Percentiles rank a stretch among this genome's conserved stretches.
Evolutionary conservation across 2,113 vertebrate species (phyloP).

Genomic region (Cebus imitator): DNA sequence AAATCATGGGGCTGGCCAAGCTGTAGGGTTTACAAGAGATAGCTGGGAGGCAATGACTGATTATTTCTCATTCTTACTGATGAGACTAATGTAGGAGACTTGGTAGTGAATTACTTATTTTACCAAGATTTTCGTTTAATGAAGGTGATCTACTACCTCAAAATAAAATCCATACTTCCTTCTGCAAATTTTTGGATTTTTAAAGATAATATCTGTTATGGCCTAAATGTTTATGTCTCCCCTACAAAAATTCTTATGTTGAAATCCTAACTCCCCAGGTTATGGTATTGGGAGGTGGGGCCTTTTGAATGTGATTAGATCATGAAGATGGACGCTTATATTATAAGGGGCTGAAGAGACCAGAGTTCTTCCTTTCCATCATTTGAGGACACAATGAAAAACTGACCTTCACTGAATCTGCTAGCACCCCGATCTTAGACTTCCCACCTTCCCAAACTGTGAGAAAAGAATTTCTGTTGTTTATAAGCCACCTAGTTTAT

Average conservation of each 20-base stretch:
- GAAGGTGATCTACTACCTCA: not conserved
- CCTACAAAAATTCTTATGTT: not conserved
- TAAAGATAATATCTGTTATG: not conserved
- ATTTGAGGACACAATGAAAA: not conserved
- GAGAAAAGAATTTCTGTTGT: not conserved
- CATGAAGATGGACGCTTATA: too few species aligned
- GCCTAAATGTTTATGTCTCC: not conserved
- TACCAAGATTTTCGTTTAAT: conserved; percentile 7
- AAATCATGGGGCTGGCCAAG: not conserved
- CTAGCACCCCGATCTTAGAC: not conserved
- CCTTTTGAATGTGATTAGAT: not conserved
- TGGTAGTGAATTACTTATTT: conserved; percentile 5
- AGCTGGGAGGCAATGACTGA: not conserved
- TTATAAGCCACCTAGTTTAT: not conserved
- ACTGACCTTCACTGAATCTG: not conserved
- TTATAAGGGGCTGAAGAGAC: not conserved
- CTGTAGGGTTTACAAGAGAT: not conserved
- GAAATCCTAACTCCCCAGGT: not conserved
- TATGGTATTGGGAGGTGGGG: not conserved
- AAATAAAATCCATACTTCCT: conserved; percentile 1
- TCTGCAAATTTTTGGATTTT: not conserved
- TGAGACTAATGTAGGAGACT: not conserved
- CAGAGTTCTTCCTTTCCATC: not conserved
- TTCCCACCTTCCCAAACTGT: not conserved
- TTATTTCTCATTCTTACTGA: not conserved